Evolutionary conservation across 2,113 vertebrate species (phyloP), one percentile per base, ranked within the genome.

Genomic region (Diphyllodes magnificus): DNA sequence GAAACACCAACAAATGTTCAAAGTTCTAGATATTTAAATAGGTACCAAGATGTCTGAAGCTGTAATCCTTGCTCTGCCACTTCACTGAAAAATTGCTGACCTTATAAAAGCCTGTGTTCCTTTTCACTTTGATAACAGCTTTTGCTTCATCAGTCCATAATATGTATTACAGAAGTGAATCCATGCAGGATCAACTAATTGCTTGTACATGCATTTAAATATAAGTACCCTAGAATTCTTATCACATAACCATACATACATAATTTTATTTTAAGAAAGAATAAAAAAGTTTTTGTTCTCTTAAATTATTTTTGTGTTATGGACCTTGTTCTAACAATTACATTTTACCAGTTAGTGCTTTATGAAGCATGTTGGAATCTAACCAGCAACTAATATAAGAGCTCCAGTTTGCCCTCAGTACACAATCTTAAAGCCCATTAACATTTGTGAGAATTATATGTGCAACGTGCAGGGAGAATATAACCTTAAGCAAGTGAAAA

Each of bases 1-100:
- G 92, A 96, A 97, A 85, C 49, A 94, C 44, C 91, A 94, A 95
- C 70, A 93, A 96, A 95, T 83, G 93, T 95, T 92, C 96, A 95
- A 92, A 97, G 88, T 95, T 96, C 24, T 85, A 82, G 70, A 72
- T 94, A 95, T 92, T 95, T 92, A 95, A 90, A 87, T 89, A 89
- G 82, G 78, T 95, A 96, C 78, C 73, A 81, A 91, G 73, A 93
- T 85, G 87, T 95, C 93, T 90, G 80, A 95, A 93, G 91, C 83
- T 77, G 64, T 96, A 96, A 96, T 96, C 91, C 94, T 88, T 82
- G 51, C 76, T 92, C 80, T 95, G 91, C 65, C 49, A 86, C 82
- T 88, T 94, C 54, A 84, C 3, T 88, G 93, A 93, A 96, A 89
- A 95, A 92, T 73, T 95, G 89, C 85, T 96, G 92, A 94, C 94